Base-by-base conservation (phyloP, 1,140 invertebrate genomes). In the Caerostris darwini region DNA sequence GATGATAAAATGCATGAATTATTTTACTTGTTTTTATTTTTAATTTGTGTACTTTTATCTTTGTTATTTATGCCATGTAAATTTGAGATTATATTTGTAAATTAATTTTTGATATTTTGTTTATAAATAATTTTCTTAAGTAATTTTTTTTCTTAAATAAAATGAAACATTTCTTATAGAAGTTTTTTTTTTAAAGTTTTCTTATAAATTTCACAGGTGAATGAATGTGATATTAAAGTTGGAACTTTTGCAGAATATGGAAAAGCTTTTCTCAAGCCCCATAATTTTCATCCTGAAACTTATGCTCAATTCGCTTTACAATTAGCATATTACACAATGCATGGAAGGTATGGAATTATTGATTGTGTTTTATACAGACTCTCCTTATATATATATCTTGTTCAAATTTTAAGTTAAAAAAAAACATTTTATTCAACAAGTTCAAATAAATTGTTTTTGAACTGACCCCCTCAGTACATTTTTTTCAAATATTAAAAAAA, bases 231-330 rank as follows among this genome's bases (percentile, higher is more conserved):
- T 19, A 95, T 95, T 34, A 95, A 95, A 1, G 95, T 95, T 81
- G 94, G 95, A 7, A 93, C 95, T 1, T 97, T 97, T 94, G 95
- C 95, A 69, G 95, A 95, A 6, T 97, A 96, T 95, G 97, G 97
- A 34, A 97, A 97, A 95, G 95, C 96, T 7, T 96, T 96, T 85
- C 96, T 97, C 81, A 96, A 96, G 90, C 95, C 77, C 5, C 95
- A 96, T 54, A 96, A 96, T 61, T 94, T 97, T 58, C 97, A 97
- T 95, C 97, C 97, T 14, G 97, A 97, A 95, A 96, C 97, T 5
- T 97, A 97, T 95, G 96, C 97, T 19, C 97, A 97, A 96, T 96
- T 97, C 94, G 96, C 97, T 3, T 95, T 98, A 86, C 97, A 98
- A 95, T 96, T 97, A 94, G 96, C 97, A 8, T 97, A 97, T 95